Conservation (phyloP, 2,888 invertebrate genomes). For the Agrochola lota region DNA sequence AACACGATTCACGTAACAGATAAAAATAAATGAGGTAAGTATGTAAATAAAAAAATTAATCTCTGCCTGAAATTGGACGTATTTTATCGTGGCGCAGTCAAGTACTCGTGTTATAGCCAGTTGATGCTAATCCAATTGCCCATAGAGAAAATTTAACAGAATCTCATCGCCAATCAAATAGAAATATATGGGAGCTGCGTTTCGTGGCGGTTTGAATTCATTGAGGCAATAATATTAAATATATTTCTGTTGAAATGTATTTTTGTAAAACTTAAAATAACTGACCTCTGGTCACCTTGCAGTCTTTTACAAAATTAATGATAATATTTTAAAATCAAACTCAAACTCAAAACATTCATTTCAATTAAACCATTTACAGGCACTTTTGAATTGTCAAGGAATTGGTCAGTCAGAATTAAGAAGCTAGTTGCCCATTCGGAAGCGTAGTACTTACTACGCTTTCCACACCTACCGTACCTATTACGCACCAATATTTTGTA, state of each 20-base stretch:
- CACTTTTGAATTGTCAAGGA: no score
- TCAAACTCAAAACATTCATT: no score
- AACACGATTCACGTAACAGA: constrained; percentile 54
- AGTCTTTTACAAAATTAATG: no score
- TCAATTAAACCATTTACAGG: no score
- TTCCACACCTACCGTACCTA: no score
- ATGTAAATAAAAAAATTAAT: constrained; percentile 62
- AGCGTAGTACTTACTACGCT: no score
- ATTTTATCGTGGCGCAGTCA: constrained; percentile 77
- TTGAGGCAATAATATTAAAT: no score
- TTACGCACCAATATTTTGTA: no score
- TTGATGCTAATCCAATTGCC: constrained; percentile 87
- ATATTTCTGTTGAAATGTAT: no score
- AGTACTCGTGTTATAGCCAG: constrained; percentile 79
- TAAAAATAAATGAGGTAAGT: constrained; percentile 55
- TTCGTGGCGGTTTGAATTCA: neutral
- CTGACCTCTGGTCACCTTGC: neutral
- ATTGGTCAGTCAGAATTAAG: no score
- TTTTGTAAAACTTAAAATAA: neutral
- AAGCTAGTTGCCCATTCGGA: no score
- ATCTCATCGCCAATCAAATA: constrained; percentile 78
- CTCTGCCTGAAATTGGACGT: constrained; percentile 70
- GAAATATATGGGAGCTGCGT: constrained; percentile 71
- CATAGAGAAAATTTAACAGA: constrained; percentile 83
- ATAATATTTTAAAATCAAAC: no score